Evolutionary conservation across 2,797 vertebrate species (phyloP).

Genomic region (Echeneis naucrates): DNA sequence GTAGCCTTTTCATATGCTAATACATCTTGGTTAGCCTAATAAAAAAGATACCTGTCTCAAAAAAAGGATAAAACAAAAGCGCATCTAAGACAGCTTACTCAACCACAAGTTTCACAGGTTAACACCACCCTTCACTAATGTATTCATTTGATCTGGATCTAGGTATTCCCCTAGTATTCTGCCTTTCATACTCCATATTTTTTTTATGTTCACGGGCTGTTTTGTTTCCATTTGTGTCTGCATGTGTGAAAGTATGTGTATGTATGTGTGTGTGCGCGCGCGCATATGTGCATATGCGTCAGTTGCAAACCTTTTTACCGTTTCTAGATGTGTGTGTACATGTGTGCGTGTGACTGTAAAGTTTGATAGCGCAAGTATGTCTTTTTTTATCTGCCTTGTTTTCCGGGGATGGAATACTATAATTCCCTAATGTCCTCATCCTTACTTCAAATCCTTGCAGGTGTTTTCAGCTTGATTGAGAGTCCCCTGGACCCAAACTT

Average conservation of each 20-base stretch:
- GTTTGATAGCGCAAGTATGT: constrained; percentile 37
- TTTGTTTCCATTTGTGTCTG: constrained; percentile 43
- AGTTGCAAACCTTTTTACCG: constrained; percentile 29
- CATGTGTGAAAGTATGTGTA: constrained; percentile 12
- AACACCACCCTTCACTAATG: constrained; percentile 63
- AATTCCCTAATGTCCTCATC: constrained; percentile 72
- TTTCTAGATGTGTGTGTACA: constrained; percentile 31
- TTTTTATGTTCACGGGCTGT: constrained; percentile 51
- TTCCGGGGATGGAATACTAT: constrained; percentile 44
- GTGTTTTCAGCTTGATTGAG: constrained; percentile 74
- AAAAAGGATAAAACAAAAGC: constrained; percentile 67
- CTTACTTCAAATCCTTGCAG: constrained; percentile 75
- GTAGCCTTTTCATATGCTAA: constrained; percentile 76
- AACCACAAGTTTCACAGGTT: constrained; percentile 77
- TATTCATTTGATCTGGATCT: constrained; percentile 72
- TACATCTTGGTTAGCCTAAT: constrained; percentile 57
- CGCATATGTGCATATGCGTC: constrained; percentile 25
- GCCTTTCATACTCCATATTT: constrained; percentile 60
- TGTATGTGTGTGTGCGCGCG: background rate
- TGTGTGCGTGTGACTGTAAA: constrained; percentile 30
- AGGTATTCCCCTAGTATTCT: constrained; percentile 62
- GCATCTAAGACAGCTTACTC: constrained; percentile 61
- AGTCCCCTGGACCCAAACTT: constrained; percentile 65
- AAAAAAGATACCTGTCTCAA: constrained; percentile 67
- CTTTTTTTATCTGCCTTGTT: constrained; percentile 46